Base-by-base conservation (phyloP, 2,888 invertebrate species). In the Tipula vernalis region DNA sequence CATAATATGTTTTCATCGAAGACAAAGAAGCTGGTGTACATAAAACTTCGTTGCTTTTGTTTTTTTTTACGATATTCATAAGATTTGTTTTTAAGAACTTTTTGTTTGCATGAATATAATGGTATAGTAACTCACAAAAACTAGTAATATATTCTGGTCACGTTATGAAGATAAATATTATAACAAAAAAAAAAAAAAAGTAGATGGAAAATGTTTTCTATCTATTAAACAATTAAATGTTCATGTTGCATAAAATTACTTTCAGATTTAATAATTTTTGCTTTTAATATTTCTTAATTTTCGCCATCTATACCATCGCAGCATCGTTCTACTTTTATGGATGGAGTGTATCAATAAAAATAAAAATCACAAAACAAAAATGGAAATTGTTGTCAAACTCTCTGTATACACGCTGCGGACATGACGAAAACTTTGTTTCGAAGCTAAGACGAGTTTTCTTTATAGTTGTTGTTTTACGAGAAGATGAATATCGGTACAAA, bases 171-270 rank as follows among this genome's bases (percentile, higher is more conserved):
- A 71, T 71, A 71, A 71, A 71, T 71, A 71, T 71, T 28, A 71
- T 18, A 71, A 71, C 71, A 71, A 71, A 6, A 28, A 57, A 57
- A 71, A 28, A 51, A n/a, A 51, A 10, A 15, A 6, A 39, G 18
- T 13, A 28, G 71, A 71, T 71, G 71, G 71, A 71, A 71, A 71
- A 71, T 71, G 28, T 71, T 71, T 71, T 71, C 28, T 28, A 71
- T 71, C 71, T 71, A 71, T 71, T 71, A 71, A 71, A 71, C 71
- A 71, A 71, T 71, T 71, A 71, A 71, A 71, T 71, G 71, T 71
- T 71, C 28, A 71, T 71, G 71, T 18, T 71, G 71, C 28, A 71
- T 71, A 71, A 71, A 71, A 71, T 28, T 71, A 71, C 71, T 71
- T 71, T 71, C 71, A 71, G 71, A 71, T 71, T 71, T 71, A 71